Evolutionary conservation across 2,113 vertebrate species (phyloP).

Genomic region (Phasianus colchicus): DNA sequence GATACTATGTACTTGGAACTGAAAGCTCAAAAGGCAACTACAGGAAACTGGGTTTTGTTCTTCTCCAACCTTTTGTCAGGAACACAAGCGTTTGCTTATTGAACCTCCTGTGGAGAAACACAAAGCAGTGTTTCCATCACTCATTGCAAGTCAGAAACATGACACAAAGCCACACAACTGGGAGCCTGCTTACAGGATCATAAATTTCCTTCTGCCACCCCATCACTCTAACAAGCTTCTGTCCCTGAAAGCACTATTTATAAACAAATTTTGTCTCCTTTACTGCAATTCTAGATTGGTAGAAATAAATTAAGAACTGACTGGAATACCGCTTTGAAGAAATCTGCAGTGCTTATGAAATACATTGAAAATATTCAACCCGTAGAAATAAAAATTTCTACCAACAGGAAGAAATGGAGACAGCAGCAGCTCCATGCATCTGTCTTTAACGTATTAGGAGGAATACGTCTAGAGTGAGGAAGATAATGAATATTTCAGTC

Average conservation of each 20-base stretch:
- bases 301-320: not conserved
- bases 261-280: not conserved
- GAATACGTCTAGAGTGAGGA: not conserved
- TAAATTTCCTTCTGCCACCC: not conserved
- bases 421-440: not conserved
- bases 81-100: slow-evolving; percentile 19
- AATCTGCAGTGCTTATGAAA: not conserved
- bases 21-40: not conserved
- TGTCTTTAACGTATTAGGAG: not conserved
- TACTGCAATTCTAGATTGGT: not conserved
- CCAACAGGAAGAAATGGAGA: not conserved
- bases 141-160: not conserved
- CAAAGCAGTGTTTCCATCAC: not conserved
- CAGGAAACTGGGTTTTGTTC: not conserved
- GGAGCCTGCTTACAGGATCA: not conserved
- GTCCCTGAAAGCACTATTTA: not conserved
- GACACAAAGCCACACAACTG: not conserved
- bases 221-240: not conserved
- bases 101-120: not conserved
- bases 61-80: not conserved
- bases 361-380: not conserved
- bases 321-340: not conserved
- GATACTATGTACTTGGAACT: not conserved
- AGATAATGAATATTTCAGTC: not conserved
- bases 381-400: not conserved